phyloP scores from a whole-genome alignment of 1,140 invertebrate genomes.

The Bombus waltoni region DNA sequence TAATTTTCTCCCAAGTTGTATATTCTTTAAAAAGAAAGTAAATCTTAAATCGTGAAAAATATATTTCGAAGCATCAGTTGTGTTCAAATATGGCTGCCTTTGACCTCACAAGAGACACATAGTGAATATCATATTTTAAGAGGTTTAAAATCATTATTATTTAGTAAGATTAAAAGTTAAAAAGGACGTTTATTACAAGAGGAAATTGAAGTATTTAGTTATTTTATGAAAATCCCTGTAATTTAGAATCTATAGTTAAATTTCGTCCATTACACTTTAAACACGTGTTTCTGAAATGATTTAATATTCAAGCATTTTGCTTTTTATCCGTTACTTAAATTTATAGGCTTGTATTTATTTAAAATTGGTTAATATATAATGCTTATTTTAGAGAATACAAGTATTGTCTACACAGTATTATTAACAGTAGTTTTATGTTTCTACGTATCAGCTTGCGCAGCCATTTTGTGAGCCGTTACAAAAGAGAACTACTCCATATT shows the following conservation, averaged over 20 bases:
- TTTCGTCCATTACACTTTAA: neutral
- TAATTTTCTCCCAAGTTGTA: neutral
- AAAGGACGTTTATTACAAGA: neutral
- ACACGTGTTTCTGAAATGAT: slow-evolving; percentile 22
- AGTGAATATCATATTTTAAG: neutral
- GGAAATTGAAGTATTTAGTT: neutral
- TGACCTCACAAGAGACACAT: neutral
- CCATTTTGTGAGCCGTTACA: slow-evolving; percentile 58
- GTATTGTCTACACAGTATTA: no score
- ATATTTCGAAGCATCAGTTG: neutral
- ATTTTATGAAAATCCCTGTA: neutral
- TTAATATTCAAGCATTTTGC: neutral
- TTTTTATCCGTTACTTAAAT: neutral
- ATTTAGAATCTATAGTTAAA: neutral
- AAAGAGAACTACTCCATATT: slow-evolving; percentile 57
- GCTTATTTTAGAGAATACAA: neutral
- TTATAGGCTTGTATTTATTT: neutral
- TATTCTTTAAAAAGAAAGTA: neutral
- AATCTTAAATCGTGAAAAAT: neutral
- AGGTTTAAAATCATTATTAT: neutral
- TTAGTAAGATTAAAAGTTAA: neutral
- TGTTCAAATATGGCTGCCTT: slow-evolving; percentile 57
- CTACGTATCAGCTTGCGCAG: slow-evolving; percentile 9
- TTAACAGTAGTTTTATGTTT: neutral
- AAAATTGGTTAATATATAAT: neutral